Percentiles rank a stretch among this genome's conserved stretches.
phyloP scores from a whole-genome alignment of 1,140 invertebrate species.

The Ruditapes philippinarum region DNA sequence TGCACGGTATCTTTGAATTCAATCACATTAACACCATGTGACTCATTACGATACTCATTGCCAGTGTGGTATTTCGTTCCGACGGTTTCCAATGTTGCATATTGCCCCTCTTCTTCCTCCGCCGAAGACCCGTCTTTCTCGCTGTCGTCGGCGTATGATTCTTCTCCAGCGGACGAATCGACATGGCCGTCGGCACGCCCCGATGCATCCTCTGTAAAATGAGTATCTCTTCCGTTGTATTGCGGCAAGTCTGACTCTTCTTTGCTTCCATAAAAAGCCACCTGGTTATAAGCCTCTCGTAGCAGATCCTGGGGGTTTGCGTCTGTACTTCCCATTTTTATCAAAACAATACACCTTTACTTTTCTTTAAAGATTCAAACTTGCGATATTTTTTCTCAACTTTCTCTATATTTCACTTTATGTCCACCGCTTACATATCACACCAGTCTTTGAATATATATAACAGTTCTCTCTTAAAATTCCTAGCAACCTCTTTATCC shows the following conservation, averaged over 20 bases:
- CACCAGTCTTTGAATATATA: not conserved
- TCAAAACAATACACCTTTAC: not conserved
- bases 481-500: not conserved
- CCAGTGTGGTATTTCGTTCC: constrained; percentile 7
- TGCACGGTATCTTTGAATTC: constrained; percentile 50
- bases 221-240: constrained; percentile 34
- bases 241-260: constrained; percentile 18
- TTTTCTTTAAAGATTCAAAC: not conserved
- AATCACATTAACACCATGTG: constrained; percentile 47
- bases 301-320: not conserved
- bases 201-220: constrained; percentile 45
- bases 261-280: not conserved
- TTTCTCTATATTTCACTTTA: not conserved
- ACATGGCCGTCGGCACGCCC: constrained; percentile 33
- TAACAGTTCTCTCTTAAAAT: not conserved
- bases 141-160: constrained; percentile 41
- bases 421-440: not conserved
- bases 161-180: constrained; percentile 41
- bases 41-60: not conserved
- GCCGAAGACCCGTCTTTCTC: not conserved
- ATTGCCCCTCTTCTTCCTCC: not conserved
- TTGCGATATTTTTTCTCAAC: not conserved
- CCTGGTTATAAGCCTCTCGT: not conserved
- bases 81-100: constrained; percentile 41
- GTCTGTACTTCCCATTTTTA: not conserved